Evolutionary conservation across 2,113 vertebrate species (phyloP), one percentile per base, ranked within the genome.

Genomic region (Brachyhypopomus occidentalis): DNA sequence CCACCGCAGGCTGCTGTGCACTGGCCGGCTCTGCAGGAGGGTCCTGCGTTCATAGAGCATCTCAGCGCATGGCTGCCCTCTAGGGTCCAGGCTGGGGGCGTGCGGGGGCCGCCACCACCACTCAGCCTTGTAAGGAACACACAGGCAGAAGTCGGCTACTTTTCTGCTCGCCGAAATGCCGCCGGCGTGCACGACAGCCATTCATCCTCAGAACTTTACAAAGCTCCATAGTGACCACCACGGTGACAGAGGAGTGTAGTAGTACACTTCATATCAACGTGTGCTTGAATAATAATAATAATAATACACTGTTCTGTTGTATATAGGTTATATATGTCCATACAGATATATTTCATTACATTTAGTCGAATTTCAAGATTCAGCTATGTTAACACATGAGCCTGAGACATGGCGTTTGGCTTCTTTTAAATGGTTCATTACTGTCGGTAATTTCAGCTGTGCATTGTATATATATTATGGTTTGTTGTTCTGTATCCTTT

Each of bases 371-470:
- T 88, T 93, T 92, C 90, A 93, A 94, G 92, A 95, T 95, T 93
- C 89, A 93, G 93, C 14, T 77, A 94, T 94, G 93, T 90, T 91
- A 94, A 94, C 92, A 94, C 86, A 92, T 87, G 91, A 93, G 85
- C 87, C 85, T 90, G 88, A 95, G 92, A 94, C 93, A 94, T 72
- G 30, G 30, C 14, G 1, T 27, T 34, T 73, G 45, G 12, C 7
- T 17, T 17, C 93, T 94, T 93, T 92, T 41, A 9, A 8, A 8
- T 41, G 12, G 12, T 12, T 52, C 5, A 87, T 89, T 90, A 87
- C 90, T 90, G 89, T 94, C 86, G 92, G 88, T 81, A 89, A 85
- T 38, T 58, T 38, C 25, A 34, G 45, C 17, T 36, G 91, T 90
- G 90, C 84, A 80, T 88, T 92, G 93, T 69, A 69, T 67, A 67